Conservation (phyloP, 2,113 vertebrate genomes). For the Zapornia atra region DNA sequence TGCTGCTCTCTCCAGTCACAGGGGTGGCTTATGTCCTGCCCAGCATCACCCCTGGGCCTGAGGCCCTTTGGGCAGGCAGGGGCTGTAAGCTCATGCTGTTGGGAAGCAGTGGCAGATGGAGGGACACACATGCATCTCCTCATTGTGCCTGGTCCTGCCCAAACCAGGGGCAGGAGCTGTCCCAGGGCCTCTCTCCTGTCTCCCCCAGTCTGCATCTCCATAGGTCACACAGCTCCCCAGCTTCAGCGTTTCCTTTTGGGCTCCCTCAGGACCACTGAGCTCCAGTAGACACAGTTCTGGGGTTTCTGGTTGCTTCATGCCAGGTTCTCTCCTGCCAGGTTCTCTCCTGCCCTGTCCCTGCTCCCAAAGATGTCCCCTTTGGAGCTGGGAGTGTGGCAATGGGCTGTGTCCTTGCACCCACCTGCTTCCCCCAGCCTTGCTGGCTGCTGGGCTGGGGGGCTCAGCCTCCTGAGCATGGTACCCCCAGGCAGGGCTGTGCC, state of each 20-base stretch:
- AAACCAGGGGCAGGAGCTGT: not conserved
- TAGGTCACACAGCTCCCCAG: not conserved
- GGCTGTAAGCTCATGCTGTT: fast-evolving
- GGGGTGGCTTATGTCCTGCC: not conserved
- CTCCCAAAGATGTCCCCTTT: not conserved
- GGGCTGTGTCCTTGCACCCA: not conserved
- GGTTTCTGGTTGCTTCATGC: not conserved
- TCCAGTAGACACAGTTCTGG: not conserved
- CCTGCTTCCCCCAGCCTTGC: fast-evolving
- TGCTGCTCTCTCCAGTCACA: not conserved
- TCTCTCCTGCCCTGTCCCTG: fast-evolving
- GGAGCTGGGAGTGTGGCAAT: not conserved
- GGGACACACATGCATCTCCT: not conserved
- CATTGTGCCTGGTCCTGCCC: not conserved
- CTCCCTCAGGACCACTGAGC: not conserved
- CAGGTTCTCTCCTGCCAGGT: not conserved
- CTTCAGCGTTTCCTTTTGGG: not conserved
- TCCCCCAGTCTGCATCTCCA: not conserved
- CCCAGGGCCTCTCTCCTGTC: not conserved
- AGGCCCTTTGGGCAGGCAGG: not conserved
- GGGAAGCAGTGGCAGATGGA: fast-evolving
- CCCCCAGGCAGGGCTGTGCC: not conserved
- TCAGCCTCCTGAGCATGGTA: not conserved
- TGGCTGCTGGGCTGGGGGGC: not conserved
- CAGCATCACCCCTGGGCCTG: not conserved